A percentile compares a stretch with the other conserved stretches of the same genome.
phyloP scores from a whole-genome alignment of 2,797 vertebrate species.

The Australoheros facetus region DNA sequence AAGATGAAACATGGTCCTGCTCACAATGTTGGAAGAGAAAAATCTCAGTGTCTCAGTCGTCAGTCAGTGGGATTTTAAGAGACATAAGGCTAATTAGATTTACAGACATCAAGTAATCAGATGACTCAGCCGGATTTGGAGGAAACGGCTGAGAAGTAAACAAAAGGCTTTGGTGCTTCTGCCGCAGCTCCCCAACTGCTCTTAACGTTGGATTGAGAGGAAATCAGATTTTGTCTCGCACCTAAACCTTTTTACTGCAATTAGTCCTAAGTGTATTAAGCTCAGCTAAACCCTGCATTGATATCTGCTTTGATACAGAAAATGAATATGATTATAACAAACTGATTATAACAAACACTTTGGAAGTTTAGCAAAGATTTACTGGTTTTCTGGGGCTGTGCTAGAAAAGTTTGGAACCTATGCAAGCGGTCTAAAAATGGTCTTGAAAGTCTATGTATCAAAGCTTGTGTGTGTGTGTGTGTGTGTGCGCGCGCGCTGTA shows the following conservation, averaged over 20 bases:
- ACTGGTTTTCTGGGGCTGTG: constrained; percentile 17
- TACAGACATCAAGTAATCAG: constrained; percentile 40
- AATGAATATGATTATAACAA: neutral
- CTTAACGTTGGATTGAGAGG: constrained; percentile 21
- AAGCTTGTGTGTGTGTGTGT: constrained; percentile 1
- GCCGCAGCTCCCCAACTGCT: constrained; percentile 1
- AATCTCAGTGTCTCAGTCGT: constrained; percentile 6
- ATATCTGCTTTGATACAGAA: constrained; percentile 14
- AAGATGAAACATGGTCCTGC: neutral
- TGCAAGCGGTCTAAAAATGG: neutral
- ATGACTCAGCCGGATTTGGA: constrained; percentile 45
- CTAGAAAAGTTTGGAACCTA: neutral
- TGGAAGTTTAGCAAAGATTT: constrained; percentile 1
- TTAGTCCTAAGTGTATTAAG: constrained; percentile 3
- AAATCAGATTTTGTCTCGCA: constrained; percentile 15
- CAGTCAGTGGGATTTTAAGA: neutral
- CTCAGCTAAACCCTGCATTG: neutral
- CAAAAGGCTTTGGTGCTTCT: constrained; percentile 21
- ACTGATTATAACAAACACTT: constrained; percentile 13
- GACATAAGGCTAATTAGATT: constrained; percentile 46
- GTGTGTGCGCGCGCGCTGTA: neutral
- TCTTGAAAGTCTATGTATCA: neutral
- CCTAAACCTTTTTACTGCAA: constrained; percentile 18
- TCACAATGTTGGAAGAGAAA: neutral
- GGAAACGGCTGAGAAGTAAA: constrained; percentile 39